Percentiles rank a stretch among this genome's conserved stretches.
These are phyloP conservation scores for Aphodius sticticus DNA, from an alignment of 2,888 invertebrate genomes.

Conservation along the genomic window DNA sequence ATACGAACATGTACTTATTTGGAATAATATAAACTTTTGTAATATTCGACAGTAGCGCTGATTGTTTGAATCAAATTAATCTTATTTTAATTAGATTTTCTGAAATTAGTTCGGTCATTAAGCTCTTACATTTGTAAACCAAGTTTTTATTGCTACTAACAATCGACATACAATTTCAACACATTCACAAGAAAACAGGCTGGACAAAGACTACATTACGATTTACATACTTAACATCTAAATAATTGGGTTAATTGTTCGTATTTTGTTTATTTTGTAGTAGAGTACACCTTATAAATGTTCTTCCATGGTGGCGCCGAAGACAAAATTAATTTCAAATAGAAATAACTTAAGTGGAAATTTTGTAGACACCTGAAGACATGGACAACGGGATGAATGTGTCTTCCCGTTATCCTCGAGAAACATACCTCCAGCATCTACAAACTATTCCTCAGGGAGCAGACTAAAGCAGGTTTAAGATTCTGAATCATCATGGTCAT, in stretches of 20 bases:
- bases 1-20: too few relatives aligned
- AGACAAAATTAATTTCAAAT: not conserved
- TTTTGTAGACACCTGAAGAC: not conserved
- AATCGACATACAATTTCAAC: not conserved
- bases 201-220: not conserved
- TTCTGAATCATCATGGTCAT: not conserved
- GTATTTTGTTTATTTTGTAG: not conserved
- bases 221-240: not conserved
- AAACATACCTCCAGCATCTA: not conserved
- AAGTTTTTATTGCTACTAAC: not conserved
- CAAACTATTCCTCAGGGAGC: not conserved
- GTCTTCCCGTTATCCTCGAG: not conserved
- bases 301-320: not conserved
- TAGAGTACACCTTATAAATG: not conserved
- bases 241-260: not conserved
- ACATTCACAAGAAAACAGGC: not conserved
- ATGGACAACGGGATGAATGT: not conserved
- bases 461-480: not conserved
- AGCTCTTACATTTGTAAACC: not conserved
- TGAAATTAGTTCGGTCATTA: too few relatives aligned
- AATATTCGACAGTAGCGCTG: too few relatives aligned
- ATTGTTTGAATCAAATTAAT: too few relatives aligned
- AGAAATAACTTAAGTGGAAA: not conserved
- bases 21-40: too few relatives aligned
- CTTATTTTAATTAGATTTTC: too few relatives aligned